Conservation (phyloP, 2,888 invertebrate genomes). For the Lasioglossum zephyrum region DNA sequence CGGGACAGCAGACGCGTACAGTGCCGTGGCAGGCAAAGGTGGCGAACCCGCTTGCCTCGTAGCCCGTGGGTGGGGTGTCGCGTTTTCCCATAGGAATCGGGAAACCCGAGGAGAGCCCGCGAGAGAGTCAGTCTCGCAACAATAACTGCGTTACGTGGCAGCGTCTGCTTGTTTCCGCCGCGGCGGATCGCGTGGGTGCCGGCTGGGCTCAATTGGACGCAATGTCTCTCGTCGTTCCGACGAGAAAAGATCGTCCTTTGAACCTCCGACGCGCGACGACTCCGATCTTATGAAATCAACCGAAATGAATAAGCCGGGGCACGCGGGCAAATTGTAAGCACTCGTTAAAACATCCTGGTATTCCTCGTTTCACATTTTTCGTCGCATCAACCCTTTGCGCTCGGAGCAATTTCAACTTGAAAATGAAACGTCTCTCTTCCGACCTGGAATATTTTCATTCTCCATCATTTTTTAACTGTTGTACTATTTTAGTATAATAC, state of each 20-base stretch:
- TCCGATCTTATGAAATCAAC: neutral
- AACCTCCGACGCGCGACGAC: neutral
- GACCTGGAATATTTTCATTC: too few species aligned
- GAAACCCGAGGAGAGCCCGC: conserved; percentile 25
- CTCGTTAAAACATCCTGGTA: neutral
- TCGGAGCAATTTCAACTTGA: too few species aligned
- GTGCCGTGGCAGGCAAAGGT: neutral
- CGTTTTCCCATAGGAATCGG: conserved; percentile 34
- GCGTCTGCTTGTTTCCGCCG: conserved; percentile 52
- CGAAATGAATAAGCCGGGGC: neutral
- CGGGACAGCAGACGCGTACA: conserved; percentile 6
- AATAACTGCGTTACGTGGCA: conserved; percentile 62
- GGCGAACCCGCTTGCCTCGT: conserved; percentile 5
- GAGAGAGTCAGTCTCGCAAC: conserved; percentile 59
- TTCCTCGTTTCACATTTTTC: too few species aligned
- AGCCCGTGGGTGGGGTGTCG: neutral
- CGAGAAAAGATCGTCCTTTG: conserved; percentile 22
- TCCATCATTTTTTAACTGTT: too few species aligned
- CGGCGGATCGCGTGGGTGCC: conserved; percentile 8
- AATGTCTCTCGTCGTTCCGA: conserved; percentile 51
- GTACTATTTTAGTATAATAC: too few species aligned
- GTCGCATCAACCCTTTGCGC: too few species aligned
- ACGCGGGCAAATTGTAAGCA: neutral
- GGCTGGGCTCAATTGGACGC: conserved; percentile 69
- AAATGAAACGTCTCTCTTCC: too few species aligned